phyloP scores from a whole-genome alignment of 2,888 invertebrate species.

The Aspidiotus rigidus region DNA sequence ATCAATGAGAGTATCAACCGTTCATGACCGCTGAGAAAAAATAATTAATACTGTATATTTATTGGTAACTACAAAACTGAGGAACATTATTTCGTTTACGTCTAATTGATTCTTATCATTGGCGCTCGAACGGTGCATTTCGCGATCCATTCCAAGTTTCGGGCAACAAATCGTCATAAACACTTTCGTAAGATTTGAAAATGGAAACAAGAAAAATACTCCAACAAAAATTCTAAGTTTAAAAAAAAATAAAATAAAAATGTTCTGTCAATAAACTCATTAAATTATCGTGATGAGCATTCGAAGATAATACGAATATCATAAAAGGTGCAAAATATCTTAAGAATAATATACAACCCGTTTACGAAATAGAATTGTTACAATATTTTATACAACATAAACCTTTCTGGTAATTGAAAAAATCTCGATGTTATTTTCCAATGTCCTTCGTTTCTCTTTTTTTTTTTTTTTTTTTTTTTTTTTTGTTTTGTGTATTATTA shows the following conservation, averaged over 20 bases:
- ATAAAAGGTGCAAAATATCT: slow-evolving; percentile 27
- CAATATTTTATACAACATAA: neutral
- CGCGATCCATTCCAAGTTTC: too few species aligned
- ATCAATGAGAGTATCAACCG: slow-evolving; percentile 1
- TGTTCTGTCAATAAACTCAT: neutral
- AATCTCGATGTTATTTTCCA: too few species aligned
- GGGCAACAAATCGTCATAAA: too few species aligned
- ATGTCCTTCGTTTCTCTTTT: too few species aligned
- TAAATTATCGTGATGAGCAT: slow-evolving; percentile 26
- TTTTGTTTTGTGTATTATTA: slow-evolving; percentile 4
- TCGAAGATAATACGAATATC: slow-evolving; percentile 18
- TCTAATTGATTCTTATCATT: neutral
- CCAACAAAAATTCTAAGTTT: neutral
- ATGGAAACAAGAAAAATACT: neutral
- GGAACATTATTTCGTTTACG: neutral
- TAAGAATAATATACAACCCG: slow-evolving; percentile 26
- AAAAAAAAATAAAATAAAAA: neutral
- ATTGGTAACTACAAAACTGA: slow-evolving; percentile 3
- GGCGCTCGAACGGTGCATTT: neutral
- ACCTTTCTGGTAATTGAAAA: too few species aligned
- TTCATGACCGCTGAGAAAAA: neutral
- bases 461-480: neutral
- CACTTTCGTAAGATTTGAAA: neutral
- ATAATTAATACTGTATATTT: neutral
- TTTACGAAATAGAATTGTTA: slow-evolving; percentile 15